Conservation (phyloP, 2,888 invertebrate species). For the Glaucopsyche alexis region DNA sequence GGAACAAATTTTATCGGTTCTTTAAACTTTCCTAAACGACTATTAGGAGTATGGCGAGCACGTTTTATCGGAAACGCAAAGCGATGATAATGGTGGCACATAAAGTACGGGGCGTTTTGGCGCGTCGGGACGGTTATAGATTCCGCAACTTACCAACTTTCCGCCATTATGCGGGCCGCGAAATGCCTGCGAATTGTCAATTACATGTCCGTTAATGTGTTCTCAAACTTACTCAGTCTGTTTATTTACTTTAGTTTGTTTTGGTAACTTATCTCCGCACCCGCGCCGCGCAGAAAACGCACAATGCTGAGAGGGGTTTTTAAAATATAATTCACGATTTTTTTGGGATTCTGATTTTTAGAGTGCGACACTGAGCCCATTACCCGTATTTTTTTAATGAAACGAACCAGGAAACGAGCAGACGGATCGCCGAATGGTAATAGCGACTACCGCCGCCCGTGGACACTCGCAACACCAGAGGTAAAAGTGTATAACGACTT, state of each 20-base stretch:
- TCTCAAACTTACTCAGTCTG: slow-evolving; percentile 15
- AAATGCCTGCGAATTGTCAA: slow-evolving; percentile 57
- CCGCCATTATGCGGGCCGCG: slow-evolving; percentile 67
- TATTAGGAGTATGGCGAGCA: slow-evolving; percentile 70
- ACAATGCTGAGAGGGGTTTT: too few relatives aligned
- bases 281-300: too few relatives aligned
- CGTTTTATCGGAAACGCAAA: slow-evolving; percentile 75
- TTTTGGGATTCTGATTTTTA: too few relatives aligned
- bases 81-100: slow-evolving; percentile 74
- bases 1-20: slow-evolving; percentile 64
- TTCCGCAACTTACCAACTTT: slow-evolving; percentile 76
- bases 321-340: too few relatives aligned
- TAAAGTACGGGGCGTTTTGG: slow-evolving; percentile 70
- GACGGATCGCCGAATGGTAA: too few relatives aligned
- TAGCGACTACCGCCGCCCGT: too few relatives aligned
- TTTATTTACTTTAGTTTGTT: slow-evolving; percentile 8
- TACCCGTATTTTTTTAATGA: too few relatives aligned
- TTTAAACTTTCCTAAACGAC: slow-evolving; percentile 64
- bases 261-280: not conserved
- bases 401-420: too few relatives aligned
- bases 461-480: too few relatives aligned
- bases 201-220: slow-evolving; percentile 40
- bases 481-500: too few relatives aligned
- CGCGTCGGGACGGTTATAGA: slow-evolving; percentile 50
- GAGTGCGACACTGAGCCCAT: too few relatives aligned